A percentile compares a stretch with the other conserved stretches of the same genome.
phyloP scores from a whole-genome alignment of 2,113 vertebrate genomes.

The Isurus oxyrinchus region DNA sequence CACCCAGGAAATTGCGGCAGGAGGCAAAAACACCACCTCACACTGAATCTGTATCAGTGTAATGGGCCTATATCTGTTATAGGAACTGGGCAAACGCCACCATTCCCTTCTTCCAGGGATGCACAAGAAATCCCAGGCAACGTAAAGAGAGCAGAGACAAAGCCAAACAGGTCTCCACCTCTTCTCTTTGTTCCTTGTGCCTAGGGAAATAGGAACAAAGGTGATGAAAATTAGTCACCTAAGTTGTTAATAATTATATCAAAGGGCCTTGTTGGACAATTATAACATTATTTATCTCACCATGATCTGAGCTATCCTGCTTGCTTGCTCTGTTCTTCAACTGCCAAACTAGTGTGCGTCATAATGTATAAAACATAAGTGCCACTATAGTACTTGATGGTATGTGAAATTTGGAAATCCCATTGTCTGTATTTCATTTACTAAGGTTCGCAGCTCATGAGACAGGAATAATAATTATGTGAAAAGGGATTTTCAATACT shows the following conservation, averaged over 20 bases:
- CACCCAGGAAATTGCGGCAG: not conserved
- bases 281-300: not conserved
- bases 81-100: not conserved
- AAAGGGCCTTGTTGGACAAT: not conserved
- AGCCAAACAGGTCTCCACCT: not conserved
- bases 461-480: slow-evolving; percentile 23
- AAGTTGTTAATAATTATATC: not conserved
- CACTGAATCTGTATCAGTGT: not conserved
- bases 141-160: not conserved
- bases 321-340: not conserved
- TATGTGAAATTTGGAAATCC: slow-evolving; percentile 2
- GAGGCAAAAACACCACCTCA: not conserved
- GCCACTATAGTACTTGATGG: not conserved
- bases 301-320: not conserved
- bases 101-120: not conserved
- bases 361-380: slow-evolving; percentile 26
- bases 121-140: not conserved
- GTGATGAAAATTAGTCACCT: not conserved
- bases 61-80: not conserved
- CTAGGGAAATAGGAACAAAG: not conserved
- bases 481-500: slow-evolving; percentile 6
- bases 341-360: not conserved
- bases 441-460: slow-evolving; percentile 3
- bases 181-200: not conserved
- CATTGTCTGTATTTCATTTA: slow-evolving; percentile 17